Base-by-base conservation (phyloP, 2,797 vertebrate genomes). In the Lemur catta region DNA sequence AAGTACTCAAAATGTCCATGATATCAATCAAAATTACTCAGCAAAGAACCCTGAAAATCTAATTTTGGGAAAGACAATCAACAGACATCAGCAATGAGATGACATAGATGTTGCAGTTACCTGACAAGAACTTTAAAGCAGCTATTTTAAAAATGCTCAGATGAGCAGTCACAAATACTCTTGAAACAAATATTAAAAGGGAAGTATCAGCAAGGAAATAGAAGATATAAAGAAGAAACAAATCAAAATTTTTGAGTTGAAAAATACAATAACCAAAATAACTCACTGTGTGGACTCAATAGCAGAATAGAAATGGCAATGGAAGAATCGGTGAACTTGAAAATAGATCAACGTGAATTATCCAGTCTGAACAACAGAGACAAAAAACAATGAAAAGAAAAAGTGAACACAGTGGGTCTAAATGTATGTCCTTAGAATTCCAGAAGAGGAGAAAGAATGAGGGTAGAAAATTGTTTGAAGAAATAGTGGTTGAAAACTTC, bases 121-220 rank as follows among this genome's bases (percentile, higher is more conserved):
- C n/a, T 89, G 67, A 88, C 7, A 78, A 75, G 55, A 92, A 76
- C 57, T 93, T 91, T 52, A 94, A 80, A 88, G 52, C 33, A 93
- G 18, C n/a, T 75, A 6, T 81, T 88, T 63, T 76, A 85, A 81
- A 95, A 93, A 43, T 82, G 15, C 10, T 69, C 80, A 92, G 2
- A 46, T 79, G 41, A 96, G 41, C 22, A 74, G 28, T 72, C 55
- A 48, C 30, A 71, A 61, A 57, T 20, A 89, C 69, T 52, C 50
- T 96, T 78, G 67, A 92, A 90, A 69, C 46, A 90, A 72, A 35
- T 69, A 30, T 57, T 94, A 67, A 78, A 89, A 59, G 38, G 6
- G 28, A 95, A 86, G 13, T 75, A 48, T 43, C 41, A 89, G 41
- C 50, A 92, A 75, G 94, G 78, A 84, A 76, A 35, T 33, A 46